phyloP scores from a whole-genome alignment of 2,113 vertebrate species.

The Oceanites oceanicus region DNA sequence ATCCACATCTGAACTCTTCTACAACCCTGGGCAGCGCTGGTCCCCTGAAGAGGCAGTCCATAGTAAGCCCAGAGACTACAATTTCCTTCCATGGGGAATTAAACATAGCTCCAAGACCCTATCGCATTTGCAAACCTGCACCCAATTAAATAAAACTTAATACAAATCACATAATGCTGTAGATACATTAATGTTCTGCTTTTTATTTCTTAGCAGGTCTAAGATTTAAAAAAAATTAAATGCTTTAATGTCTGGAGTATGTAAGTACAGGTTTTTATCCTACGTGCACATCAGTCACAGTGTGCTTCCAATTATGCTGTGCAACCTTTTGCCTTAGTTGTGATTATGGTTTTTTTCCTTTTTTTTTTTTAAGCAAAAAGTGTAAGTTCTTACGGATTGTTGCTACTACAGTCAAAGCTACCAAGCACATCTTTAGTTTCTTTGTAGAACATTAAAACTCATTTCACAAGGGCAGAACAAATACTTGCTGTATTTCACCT shows the following conservation, averaged over 20 bases:
- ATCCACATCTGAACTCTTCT: neutral
- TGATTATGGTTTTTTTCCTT: rapidly evolving
- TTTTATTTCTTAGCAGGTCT: neutral
- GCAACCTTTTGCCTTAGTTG: neutral
- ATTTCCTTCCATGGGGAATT: neutral
- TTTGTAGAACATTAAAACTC: neutral
- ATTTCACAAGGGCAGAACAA: neutral
- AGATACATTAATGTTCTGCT: neutral
- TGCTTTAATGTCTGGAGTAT: neutral
- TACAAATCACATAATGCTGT: neutral
- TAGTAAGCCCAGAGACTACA: neutral
- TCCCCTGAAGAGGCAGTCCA: neutral
- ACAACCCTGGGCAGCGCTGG: neutral
- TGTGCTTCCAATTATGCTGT: neutral
- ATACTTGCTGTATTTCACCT: neutral
- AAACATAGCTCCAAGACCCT: neutral
- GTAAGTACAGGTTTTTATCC: neutral
- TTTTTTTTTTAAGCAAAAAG: neutral
- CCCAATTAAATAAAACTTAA: neutral
- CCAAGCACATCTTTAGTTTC: neutral
- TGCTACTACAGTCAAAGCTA: neutral
- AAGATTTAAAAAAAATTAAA: neutral
- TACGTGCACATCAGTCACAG: neutral
- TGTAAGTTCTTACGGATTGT: neutral
- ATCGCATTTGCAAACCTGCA: neutral